Evolutionary conservation across 2,113 vertebrate genomes (phyloP).

Genomic region (Oxygymnocypris stewartii): DNA sequence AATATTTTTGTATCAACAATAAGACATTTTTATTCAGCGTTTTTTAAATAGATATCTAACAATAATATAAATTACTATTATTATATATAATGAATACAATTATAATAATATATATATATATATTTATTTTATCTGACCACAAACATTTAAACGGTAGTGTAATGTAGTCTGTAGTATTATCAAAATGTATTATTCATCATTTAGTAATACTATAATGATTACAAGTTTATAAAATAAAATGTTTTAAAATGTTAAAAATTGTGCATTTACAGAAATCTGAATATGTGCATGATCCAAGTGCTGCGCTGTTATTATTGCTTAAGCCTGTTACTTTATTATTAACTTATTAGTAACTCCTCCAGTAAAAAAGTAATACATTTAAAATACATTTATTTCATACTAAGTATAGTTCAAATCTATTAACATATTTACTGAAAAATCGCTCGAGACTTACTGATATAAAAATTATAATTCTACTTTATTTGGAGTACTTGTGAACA

Average conservation of each 20-base stretch:
- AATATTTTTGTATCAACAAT: not conserved
- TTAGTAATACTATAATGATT: not conserved
- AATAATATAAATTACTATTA: not conserved
- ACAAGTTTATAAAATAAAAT: not conserved
- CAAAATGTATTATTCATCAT: not conserved
- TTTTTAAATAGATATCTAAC: not conserved
- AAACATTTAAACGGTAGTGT: not conserved
- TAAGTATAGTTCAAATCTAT: too few species aligned
- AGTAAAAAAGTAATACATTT: too few species aligned
- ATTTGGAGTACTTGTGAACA: too few species aligned
- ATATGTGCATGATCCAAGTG: not conserved
- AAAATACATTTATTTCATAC: not conserved
- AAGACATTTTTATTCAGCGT: not conserved
- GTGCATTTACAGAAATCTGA: not conserved
- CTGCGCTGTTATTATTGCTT: not conserved
- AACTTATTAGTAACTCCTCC: not conserved
- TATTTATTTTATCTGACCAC: not conserved
- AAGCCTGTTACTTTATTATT: not conserved
- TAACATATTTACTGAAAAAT: too few species aligned
- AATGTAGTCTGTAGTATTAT: not conserved
- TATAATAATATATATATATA: not conserved
- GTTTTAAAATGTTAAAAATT: too few species aligned
- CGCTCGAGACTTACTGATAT: too few species aligned
- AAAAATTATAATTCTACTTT: too few species aligned
- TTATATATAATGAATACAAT: not conserved